Evolutionary conservation across 2,888 invertebrate genomes (phyloP).

Genomic region (Protophormia terraenovae): DNA sequence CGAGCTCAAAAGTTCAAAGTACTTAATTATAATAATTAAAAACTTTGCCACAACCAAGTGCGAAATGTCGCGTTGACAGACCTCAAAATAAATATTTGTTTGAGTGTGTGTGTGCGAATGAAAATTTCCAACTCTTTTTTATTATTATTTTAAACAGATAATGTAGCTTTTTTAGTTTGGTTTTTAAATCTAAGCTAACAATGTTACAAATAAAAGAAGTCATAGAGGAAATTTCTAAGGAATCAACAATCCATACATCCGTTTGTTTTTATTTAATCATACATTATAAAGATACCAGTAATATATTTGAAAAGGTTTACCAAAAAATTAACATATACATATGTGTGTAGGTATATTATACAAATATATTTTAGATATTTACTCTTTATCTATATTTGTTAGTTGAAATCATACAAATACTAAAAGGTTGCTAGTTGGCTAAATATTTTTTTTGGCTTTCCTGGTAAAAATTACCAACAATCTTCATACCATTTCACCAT

Average conservation of each 20-base stretch:
- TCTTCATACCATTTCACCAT: neutral
- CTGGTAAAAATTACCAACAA: neutral
- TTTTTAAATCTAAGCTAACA: constrained; percentile 14
- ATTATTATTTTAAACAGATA: neutral
- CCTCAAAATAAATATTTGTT: constrained; percentile 38
- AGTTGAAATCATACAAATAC: constrained; percentile 25
- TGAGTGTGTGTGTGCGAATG: no score
- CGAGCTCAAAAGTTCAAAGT: constrained; percentile 71
- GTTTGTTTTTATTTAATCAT: constrained; percentile 34
- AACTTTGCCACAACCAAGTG: constrained; percentile 69
- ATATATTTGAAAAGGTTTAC: neutral
- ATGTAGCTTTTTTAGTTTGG: neutral
- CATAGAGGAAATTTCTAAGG: neutral
- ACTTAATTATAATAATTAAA: constrained; percentile 73
- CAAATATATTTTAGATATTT: constrained; percentile 19
- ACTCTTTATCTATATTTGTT: neutral
- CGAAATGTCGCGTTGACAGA: constrained; percentile 71
- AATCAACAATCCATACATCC: constrained; percentile 14
- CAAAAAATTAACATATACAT: neutral
- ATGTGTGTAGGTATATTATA: neutral
- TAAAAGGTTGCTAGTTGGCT: constrained; percentile 16
- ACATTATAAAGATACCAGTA: constrained; percentile 14
- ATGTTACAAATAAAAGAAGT: neutral
- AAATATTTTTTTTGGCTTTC: constrained; percentile 31
- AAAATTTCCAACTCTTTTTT: constrained; percentile 9